phyloP scores from a whole-genome alignment of 2,113 vertebrate species.

The Ivindomyrus marchei region DNA sequence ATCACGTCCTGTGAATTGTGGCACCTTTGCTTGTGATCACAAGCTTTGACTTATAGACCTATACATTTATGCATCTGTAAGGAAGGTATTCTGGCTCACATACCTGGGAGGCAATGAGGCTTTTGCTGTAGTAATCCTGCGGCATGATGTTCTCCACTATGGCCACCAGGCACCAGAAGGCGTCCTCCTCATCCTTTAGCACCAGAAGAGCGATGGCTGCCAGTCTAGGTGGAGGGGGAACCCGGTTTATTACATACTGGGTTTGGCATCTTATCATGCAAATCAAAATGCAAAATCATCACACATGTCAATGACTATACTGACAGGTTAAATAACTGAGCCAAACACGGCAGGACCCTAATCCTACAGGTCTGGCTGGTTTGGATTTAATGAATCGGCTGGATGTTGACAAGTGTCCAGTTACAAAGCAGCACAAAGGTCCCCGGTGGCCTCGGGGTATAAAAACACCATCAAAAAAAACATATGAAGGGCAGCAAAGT shows the following conservation, averaged over 20 bases:
- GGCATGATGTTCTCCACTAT: slow-evolving; percentile 87
- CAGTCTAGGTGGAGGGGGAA: slow-evolving; percentile 56
- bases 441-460: not conserved
- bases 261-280: not conserved
- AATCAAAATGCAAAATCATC: not conserved
- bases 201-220: slow-evolving; percentile 82
- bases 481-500: not conserved
- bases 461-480: not conserved
- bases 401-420: not conserved
- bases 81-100: not conserved
- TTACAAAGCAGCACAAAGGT: not conserved
- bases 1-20: not conserved
- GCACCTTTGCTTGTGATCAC: not conserved
- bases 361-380: not conserved
- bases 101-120: slow-evolving; percentile 83
- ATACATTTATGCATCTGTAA: not conserved
- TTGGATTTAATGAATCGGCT: not conserved
- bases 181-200: slow-evolving; percentile 80
- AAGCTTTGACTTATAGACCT: not conserved
- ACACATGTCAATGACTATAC: not conserved
- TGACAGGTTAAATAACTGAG: not conserved
- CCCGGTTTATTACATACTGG: not conserved
- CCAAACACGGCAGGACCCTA: not conserved
- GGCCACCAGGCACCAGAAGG: slow-evolving; percentile 88
- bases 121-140: slow-evolving; percentile 81